Conservation (phyloP, 2,888 invertebrate genomes). For the Gastrophysa polygoni region DNA sequence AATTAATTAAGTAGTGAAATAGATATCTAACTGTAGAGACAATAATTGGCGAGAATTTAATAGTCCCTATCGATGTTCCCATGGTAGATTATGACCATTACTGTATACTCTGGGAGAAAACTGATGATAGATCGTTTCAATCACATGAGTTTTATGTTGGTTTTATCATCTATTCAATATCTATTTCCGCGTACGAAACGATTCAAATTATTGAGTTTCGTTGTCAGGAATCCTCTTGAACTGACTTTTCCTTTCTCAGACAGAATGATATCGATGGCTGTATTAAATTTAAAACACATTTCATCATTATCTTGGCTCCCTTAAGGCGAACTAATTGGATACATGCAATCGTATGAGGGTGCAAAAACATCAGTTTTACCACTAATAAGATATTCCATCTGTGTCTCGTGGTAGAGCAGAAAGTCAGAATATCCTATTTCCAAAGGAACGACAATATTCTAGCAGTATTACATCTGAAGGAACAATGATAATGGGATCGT, state of each 20-base stretch:
- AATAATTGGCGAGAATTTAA: not conserved
- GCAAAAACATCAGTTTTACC: too few relatives aligned
- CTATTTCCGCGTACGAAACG: too few relatives aligned
- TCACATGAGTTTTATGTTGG: not conserved
- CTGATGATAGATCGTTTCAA: not conserved
- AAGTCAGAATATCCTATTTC: too few relatives aligned
- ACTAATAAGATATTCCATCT: too few relatives aligned
- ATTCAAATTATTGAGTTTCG: not conserved
- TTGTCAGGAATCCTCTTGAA: not conserved
- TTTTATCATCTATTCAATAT: too few relatives aligned
- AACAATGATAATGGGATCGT: too few relatives aligned
- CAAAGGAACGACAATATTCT: too few relatives aligned
- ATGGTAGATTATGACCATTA: not conserved
- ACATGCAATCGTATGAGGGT: not conserved
- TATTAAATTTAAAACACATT: conserved; percentile 34
- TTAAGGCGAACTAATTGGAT: conserved; percentile 9
- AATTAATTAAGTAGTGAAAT: not conserved
- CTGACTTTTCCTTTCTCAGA: not conserved
- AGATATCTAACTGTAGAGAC: not conserved
- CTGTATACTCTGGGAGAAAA: not conserved
- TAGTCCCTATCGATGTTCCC: not conserved
- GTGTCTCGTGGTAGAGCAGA: too few relatives aligned
- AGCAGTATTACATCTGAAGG: too few relatives aligned
- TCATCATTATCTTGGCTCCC: not conserved
- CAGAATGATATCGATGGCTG: too few relatives aligned